phyloP scores from a whole-genome alignment of 2,888 invertebrate species.

The Ichneumon xanthorius region DNA sequence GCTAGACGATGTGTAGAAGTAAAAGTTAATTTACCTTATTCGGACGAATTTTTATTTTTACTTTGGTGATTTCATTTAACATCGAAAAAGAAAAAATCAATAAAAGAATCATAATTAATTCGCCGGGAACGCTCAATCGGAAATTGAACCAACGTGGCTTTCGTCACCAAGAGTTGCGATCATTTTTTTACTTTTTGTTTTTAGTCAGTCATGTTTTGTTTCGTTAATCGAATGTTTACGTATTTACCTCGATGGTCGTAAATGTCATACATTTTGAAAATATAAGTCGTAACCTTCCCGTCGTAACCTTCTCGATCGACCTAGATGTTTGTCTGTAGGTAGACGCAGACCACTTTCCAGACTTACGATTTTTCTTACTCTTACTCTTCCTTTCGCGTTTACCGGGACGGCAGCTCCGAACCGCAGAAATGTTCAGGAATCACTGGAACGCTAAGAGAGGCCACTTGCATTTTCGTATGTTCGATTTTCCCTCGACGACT shows the following conservation, averaged over 20 bases:
- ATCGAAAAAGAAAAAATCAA: not conserved
- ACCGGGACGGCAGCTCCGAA: not conserved
- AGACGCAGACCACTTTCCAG: slow-evolving; percentile 21
- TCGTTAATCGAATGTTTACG: not conserved
- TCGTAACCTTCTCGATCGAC: not conserved
- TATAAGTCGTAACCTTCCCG: not conserved
- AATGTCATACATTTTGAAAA: not conserved
- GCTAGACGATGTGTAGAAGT: not conserved
- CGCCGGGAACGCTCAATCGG: not conserved
- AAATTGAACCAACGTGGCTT: not conserved
- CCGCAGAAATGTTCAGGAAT: slow-evolving; percentile 8
- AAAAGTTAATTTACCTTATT: not conserved
- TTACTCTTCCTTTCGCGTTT: slow-evolving; percentile 8
- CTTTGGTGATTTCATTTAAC: not conserved
- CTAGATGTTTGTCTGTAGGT: not conserved
- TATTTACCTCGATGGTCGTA: not conserved
- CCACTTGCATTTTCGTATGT: slow-evolving; percentile 33
- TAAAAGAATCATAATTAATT: not conserved
- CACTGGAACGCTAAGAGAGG: slow-evolving; percentile 23
- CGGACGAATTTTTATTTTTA: not conserved
- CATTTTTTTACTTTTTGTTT: not conserved
- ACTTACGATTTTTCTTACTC: slow-evolving; percentile 21
- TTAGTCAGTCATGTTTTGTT: not conserved
- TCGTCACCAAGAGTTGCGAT: not conserved
- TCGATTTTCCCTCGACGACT: slow-evolving; percentile 31